Evolutionary conservation across 2,797 vertebrate genomes (phyloP).

Genomic region (Acanthornis magna): DNA sequence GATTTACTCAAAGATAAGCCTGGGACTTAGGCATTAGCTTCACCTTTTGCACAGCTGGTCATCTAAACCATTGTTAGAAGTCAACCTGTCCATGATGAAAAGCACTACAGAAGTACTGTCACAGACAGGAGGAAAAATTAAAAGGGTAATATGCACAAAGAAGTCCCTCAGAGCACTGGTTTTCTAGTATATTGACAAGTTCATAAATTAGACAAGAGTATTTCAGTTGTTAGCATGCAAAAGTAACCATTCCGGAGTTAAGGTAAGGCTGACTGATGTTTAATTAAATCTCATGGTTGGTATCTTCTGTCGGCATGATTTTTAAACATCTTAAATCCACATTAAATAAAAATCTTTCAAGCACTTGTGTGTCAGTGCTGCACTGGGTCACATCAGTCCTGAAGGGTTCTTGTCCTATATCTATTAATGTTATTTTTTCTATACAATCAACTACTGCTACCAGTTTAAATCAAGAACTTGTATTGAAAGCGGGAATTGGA

Average conservation of each 20-base stretch:
- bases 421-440: background rate
- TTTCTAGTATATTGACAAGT: background rate
- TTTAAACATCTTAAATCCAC: background rate
- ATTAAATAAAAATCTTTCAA: background rate
- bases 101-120: background rate
- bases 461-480: background rate
- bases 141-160: background rate
- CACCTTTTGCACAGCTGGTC: background rate
- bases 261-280: background rate
- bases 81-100: background rate
- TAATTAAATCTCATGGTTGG: background rate
- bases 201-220: background rate
- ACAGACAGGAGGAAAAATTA: background rate
- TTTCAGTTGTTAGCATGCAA: background rate
- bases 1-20: background rate
- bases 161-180: background rate
- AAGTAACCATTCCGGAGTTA: background rate
- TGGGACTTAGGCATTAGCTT: accelerated
- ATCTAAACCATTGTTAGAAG: background rate
- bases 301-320: background rate
- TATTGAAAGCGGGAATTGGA: background rate
- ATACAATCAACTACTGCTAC: background rate
- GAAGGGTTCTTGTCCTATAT: background rate
- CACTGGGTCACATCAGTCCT: background rate
- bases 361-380: background rate